Evolutionary conservation across 2,888 invertebrate genomes (phyloP), one percentile per base, ranked within the genome.

Genomic region (Pristionchus entomophagus): DNA sequence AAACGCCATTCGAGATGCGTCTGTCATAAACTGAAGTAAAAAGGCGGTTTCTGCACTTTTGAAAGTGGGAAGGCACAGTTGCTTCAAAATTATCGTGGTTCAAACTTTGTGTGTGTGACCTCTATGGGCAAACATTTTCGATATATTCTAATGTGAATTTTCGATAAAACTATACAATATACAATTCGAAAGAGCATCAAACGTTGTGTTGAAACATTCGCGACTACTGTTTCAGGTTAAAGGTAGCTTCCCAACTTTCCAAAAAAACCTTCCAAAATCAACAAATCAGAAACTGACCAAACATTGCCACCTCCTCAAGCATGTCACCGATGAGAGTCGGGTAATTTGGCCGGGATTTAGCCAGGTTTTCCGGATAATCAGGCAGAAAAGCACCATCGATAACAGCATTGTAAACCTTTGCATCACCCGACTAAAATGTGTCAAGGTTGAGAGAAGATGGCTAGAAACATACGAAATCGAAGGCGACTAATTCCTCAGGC

Each of bases 301-400:
- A 53, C 1, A 53, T 19, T 0, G 53, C 80, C 19, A 14, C 51
- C 8, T 81, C 80, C 35, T 81, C 80, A 14, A 56, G 51, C 80
- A 56, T 56, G 19, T 81, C 80, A 12, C 51, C 80, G 4, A 81
- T 32, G 35, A 81, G 19, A 8, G 19, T n/a, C 35, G 80, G 80
- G 35, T 35, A 51, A 2, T 35, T 10, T 2, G 80, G 35, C 6
- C n/a, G n/a, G n/a, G n/a, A n/a, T n/a, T n/a, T n/a, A n/a, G n/a
- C n/a, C n/a, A n/a, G n/a, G n/a, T n/a, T 35, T n/a, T 29, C 32
- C 53, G 80, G 80, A 53, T 53, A 35, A 35, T 53, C 80, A 14
- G 80, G 80, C 19, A 81, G 32, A 22, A 81, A 53, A 6, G 80
- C 80, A 1, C 80, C 80, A 14, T 81, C 80, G 14, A 81, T n/a